Percentiles rank a stretch among this genome's conserved stretches.
Conservation (phyloP, 2,797 vertebrate species). For the Neomorphus geoffroyi region DNA sequence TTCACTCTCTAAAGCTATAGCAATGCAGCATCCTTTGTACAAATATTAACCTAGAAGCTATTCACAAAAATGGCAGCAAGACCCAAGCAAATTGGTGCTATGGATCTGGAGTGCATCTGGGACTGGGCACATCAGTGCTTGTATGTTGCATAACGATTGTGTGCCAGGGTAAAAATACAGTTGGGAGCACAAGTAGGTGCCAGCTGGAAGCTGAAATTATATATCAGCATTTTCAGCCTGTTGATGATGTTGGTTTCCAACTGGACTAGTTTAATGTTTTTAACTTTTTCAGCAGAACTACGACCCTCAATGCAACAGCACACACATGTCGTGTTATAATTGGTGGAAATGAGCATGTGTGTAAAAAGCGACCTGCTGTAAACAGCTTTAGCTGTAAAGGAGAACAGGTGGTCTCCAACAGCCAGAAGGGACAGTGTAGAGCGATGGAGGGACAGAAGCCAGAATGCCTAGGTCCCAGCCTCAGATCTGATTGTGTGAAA, state of each 20-base stretch:
- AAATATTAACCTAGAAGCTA: neutral
- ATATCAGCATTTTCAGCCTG: neutral
- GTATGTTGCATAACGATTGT: fast-evolving
- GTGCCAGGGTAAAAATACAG: neutral
- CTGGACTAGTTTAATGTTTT: neutral
- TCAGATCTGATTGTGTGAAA: neutral
- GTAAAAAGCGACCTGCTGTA: neutral
- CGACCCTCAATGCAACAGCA: neutral
- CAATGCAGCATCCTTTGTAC: neutral
- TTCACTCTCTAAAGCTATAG: neutral
- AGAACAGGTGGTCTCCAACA: neutral
- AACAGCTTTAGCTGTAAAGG: neutral
- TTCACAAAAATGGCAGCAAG: neutral
- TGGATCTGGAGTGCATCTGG: neutral
- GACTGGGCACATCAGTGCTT: neutral
- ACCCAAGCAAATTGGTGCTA: neutral
- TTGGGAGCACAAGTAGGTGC: neutral
- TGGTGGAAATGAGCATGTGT: neutral
- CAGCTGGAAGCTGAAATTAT: neutral
- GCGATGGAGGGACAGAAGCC: neutral
- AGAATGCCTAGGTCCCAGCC: neutral
- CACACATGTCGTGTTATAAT: neutral
- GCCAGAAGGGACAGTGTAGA: neutral
- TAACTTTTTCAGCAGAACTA: neutral
- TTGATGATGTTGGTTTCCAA: neutral